Evolutionary conservation across 2,113 vertebrate genomes (phyloP), one percentile per base, ranked within the genome.

Genomic region (Campylomormyrus numenius): DNA sequence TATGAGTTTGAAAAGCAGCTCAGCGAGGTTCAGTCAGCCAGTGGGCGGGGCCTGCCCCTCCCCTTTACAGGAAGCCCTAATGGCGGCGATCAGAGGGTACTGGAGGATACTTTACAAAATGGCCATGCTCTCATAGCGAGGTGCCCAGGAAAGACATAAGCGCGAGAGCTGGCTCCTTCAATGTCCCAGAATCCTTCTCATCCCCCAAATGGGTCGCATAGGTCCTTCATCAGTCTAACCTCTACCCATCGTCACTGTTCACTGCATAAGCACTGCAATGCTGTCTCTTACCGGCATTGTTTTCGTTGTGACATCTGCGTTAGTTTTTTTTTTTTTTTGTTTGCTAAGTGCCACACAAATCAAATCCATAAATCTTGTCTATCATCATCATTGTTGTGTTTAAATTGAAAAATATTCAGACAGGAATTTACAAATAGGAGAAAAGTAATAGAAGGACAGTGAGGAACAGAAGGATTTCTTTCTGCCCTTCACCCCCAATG

Each of bases 71-170:
- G 35, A 77, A 77, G 95, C 95, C 92, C 95, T 94, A 94, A 94
- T 95, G 92, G 94, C 94, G 91, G 94, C 94, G 96, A 95, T 97
- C 96, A 95, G 95, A 95, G 95, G 95, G 93, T 96, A 97, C 96
- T 96, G 39, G 39, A 42, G 93, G 95, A 93, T 92, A 5, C 5
- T 70, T 70, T 70, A 11, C 42, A 24, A 91, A 66, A 93, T 93
- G 94, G 94, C 91, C 90, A 86, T 93, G 94, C 77, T 93, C 19
- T 35, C 42, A n/a, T 46, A 88, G 11, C 5, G 1, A 42, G 3
- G 3, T 13, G 24, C 8, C 27, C 5, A 31, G 70, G 31, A 77
- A 77, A 42, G 31, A 39, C 31, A 74, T 5, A 39, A 74, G 31
- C 0, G 2, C 2, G 2, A 17, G 31, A 42, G 31, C 15, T 19